These are phyloP conservation scores for Pterostichus madidus DNA, from an alignment of 2,888 invertebrate genomes.

Conservation along the genomic window DNA sequence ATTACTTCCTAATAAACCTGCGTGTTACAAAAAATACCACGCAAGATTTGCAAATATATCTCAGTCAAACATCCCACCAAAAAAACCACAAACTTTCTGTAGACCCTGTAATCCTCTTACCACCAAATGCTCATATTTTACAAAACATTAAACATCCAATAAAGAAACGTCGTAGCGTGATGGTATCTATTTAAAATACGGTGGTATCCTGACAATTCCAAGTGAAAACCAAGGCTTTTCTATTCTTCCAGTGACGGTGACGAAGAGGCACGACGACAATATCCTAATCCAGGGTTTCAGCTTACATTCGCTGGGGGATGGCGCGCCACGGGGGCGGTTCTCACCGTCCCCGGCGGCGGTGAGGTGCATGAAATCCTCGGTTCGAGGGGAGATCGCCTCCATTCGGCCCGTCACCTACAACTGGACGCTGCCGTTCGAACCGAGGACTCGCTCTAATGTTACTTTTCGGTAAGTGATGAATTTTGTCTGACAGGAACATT, in stretches of 20 bases:
- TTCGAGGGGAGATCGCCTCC: conserved; percentile 43
- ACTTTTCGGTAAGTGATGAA: conserved; percentile 61
- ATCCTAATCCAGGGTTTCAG: conserved; percentile 54
- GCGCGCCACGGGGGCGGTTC: conserved; percentile 32
- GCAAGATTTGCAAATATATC: not conserved
- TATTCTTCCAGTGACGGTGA: conserved; percentile 51
- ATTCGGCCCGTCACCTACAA: conserved; percentile 12
- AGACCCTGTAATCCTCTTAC: conserved; percentile 15
- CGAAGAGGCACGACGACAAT: conserved; percentile 9
- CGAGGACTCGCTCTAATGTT: conserved; percentile 52
- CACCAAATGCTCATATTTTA: conserved; percentile 30
- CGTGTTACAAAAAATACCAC: no score
- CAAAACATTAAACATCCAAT: conserved; percentile 45
- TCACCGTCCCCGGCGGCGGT: not conserved
- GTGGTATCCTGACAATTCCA: conserved; percentile 15
- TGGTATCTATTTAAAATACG: conserved; percentile 15
- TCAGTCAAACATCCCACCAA: not conserved
- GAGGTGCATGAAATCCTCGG: conserved; percentile 52
- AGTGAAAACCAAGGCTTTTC: conserved; percentile 28
- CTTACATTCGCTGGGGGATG: conserved; percentile 62
- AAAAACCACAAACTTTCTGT: not conserved
- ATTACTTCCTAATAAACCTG: no score
- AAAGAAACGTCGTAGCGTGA: conserved; percentile 19
- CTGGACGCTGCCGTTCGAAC: conserved; percentile 45
- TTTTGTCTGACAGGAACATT: not conserved